phyloP scores from a whole-genome alignment of 2,113 vertebrate genomes.

The Oncorhynchus keta region DNA sequence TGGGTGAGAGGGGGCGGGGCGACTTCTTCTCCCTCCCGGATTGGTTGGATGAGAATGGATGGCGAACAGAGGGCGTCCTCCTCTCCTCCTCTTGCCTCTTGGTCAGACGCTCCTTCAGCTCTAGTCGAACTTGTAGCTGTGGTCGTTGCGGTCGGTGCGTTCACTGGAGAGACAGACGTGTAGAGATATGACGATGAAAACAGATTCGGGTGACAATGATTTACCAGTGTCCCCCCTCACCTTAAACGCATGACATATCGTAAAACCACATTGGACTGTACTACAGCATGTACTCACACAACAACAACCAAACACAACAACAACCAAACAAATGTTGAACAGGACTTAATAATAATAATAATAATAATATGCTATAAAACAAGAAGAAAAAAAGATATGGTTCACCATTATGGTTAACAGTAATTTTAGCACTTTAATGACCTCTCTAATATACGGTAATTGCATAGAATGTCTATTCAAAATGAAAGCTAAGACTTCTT shows the following conservation, averaged over 20 bases:
- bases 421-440: no score
- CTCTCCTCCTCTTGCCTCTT: conserved; percentile 17
- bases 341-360: neutral
- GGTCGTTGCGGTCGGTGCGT: conserved; percentile 23
- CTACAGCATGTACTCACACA: conserved; percentile 11
- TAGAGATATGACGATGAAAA: neutral
- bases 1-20: conserved; percentile 9
- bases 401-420: neutral
- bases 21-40: conserved; percentile 9
- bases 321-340: conserved; percentile 1
- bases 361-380: conserved; percentile 4
- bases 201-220: neutral
- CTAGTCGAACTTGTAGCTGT: conserved; percentile 47
- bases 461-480: no score
- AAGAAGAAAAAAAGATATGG: conserved; percentile 3
- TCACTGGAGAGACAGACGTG: conserved; percentile 28
- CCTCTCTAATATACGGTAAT: no score
- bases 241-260: neutral
- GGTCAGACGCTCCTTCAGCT: neutral
- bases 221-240: neutral
- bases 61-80: conserved; percentile 2
- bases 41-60: conserved; percentile 7
- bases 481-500: no score
- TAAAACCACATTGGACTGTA: neutral
- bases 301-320: conserved; percentile 18